Evolutionary conservation across 2,113 vertebrate genomes (phyloP).

Genomic region (Caranx melampygus): DNA sequence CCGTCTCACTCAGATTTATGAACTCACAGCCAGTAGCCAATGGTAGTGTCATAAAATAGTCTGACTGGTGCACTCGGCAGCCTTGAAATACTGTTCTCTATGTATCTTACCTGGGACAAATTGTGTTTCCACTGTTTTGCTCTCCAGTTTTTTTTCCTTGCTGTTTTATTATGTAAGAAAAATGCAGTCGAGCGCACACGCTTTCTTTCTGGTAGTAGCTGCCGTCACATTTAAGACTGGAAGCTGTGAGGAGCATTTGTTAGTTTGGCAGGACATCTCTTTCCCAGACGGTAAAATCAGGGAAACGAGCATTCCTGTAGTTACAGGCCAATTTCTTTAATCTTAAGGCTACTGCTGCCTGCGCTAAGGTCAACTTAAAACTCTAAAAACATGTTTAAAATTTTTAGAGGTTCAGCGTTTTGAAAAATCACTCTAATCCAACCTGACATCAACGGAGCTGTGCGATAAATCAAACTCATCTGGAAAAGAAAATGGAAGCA

Average conservation of each 20-base stretch:
- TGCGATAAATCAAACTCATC: neutral
- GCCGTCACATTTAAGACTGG: neutral
- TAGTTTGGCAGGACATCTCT: neutral
- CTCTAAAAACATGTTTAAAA: neutral
- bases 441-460: neutral
- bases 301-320: neutral
- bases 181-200: neutral
- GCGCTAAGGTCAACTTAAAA: neutral
- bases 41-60: conserved; percentile 2
- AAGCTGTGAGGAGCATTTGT: neutral
- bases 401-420: neutral
- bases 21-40: conserved; percentile 7
- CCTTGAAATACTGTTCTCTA: neutral
- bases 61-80: neutral
- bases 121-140: neutral
- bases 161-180: neutral
- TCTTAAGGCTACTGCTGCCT: neutral
- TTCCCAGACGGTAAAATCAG: neutral
- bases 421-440: neutral
- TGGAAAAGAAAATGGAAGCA: conserved; percentile 1
- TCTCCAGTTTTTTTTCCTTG: neutral
- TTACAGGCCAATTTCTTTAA: neutral
- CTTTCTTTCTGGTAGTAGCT: neutral
- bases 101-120: neutral
- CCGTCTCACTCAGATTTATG: conserved; percentile 26